Percentiles rank a stretch among this genome's conserved stretches.
These are phyloP conservation scores for Orchestes rusci DNA, from an alignment of 2,888 invertebrate genomes.

Conservation along the genomic window DNA sequence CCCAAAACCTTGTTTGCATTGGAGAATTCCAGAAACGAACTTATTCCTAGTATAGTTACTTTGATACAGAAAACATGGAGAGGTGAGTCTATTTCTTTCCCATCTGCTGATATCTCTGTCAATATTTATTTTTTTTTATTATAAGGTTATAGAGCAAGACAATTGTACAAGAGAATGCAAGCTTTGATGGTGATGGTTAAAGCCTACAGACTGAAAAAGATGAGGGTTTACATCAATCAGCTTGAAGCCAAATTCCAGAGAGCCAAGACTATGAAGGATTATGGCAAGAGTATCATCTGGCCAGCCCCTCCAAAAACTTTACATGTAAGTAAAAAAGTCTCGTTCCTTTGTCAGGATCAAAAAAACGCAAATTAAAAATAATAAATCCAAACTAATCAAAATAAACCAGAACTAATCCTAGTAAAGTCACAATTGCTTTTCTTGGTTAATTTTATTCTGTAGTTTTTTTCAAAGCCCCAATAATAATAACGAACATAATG, in stretches of 20 bases:
- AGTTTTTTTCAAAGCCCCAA: too few relatives aligned
- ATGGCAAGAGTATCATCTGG: conserved; percentile 75
- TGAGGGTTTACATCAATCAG: conserved; percentile 61
- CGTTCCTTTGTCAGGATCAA: background rate
- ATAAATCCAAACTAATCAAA: too few relatives aligned
- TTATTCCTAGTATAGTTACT: conserved; percentile 86
- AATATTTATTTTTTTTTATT: too few relatives aligned
- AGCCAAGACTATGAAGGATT: conserved; percentile 62
- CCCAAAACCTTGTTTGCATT: conserved; percentile 86
- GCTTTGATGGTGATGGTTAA: conserved; percentile 77
- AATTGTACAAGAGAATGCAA: conserved; percentile 74
- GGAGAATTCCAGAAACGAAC: conserved; percentile 77
- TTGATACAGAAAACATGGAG: conserved; percentile 95
- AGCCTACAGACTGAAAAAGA: conserved; percentile 73
- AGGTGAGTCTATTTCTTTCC: conserved; percentile 47
- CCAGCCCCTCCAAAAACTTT: conserved; percentile 60
- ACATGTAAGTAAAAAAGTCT: conserved; percentile 10
- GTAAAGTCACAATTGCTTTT: too few relatives aligned
- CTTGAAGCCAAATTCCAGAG: conserved; percentile 57
- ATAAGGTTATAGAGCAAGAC: conserved; percentile 52
- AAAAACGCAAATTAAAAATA: background rate
- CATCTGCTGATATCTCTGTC: too few relatives aligned
- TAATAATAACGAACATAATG: too few relatives aligned
- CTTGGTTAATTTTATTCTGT: too few relatives aligned
- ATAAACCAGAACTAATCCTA: too few relatives aligned